phyloP scores from a whole-genome alignment of 2,113 vertebrate genomes.

The Corynorhinus townsendii region DNA sequence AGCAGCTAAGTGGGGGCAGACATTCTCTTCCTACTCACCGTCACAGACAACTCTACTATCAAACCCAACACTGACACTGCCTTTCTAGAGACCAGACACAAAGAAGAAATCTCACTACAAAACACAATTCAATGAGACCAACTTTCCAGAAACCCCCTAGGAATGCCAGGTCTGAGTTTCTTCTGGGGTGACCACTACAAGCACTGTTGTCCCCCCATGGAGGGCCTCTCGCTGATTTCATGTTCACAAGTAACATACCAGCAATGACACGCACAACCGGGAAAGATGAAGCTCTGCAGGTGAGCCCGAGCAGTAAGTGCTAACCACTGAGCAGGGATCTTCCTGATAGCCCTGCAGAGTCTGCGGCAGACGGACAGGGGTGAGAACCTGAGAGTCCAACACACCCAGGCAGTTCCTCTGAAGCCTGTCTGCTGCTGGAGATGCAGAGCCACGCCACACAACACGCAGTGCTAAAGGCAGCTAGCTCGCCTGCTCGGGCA shows the following conservation, averaged over 20 bases:
- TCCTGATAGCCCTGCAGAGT: no score
- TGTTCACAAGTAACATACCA: accelerated
- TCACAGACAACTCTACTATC: neutral
- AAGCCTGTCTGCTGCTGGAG: accelerated
- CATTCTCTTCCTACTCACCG: neutral
- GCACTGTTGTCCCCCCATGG: no score
- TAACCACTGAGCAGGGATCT: accelerated
- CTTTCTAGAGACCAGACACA: neutral
- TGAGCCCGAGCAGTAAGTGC: neutral
- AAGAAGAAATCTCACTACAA: neutral
- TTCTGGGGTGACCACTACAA: neutral
- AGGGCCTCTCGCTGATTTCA: neutral
- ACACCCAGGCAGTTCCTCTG: neutral
- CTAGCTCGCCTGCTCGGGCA: accelerated
- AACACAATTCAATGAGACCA: neutral
- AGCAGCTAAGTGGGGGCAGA: neutral
- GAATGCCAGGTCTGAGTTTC: neutral
- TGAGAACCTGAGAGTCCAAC: neutral
- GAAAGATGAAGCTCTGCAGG: neutral
- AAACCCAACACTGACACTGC: neutral
- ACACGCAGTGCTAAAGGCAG: no score
- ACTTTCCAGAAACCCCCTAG: neutral
- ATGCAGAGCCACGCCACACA: accelerated
- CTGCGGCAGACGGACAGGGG: accelerated
- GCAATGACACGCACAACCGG: accelerated